These are phyloP conservation scores for Herpailurus yagouaroundi DNA, from an alignment of 2,113 vertebrate genomes.

Conservation along the genomic window DNA sequence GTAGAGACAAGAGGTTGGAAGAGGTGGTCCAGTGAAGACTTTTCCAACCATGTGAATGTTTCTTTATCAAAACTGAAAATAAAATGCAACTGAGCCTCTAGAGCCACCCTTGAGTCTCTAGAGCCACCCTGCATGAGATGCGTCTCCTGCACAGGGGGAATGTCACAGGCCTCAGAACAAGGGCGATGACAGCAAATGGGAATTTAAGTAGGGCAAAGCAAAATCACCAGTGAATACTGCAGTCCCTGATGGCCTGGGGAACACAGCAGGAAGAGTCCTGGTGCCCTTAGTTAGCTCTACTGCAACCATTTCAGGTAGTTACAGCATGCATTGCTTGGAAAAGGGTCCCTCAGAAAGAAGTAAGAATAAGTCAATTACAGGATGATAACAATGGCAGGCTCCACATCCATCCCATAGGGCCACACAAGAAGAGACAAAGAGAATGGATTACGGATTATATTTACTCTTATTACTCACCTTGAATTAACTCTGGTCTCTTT, in stretches of 20 bases:
- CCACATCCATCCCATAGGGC: background rate
- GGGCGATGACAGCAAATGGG: background rate
- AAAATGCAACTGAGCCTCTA: background rate
- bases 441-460: background rate
- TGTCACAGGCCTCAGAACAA: background rate
- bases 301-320: slow-evolving; percentile 32
- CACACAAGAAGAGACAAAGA: background rate
- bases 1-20: background rate
- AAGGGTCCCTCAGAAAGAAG: background rate
- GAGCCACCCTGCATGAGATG: too few species aligned
- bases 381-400: background rate
- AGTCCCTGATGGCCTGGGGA: background rate
- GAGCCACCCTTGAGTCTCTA: background rate
- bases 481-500: background rate
- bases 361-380: background rate
- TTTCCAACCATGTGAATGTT: background rate
- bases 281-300: background rate
- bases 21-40: background rate
- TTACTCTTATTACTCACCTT: background rate
- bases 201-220: slow-evolving; percentile 23
- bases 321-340: background rate
- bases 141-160: background rate
- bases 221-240: background rate
- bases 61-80: background rate
- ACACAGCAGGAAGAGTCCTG: background rate